Conservation (phyloP, 2,888 invertebrate genomes). For the Entomobrya proxima region DNA sequence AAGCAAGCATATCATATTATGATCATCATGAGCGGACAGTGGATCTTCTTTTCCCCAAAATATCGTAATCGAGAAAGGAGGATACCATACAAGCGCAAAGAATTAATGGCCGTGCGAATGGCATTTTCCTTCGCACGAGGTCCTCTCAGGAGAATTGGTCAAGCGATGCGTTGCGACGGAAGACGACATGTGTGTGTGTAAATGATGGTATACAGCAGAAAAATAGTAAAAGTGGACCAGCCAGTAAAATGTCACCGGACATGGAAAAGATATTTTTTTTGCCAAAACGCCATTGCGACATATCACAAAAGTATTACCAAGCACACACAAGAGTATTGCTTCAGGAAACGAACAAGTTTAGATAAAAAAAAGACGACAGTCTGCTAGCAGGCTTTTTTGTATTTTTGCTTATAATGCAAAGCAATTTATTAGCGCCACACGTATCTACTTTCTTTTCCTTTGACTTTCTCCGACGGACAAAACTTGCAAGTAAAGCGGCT, state of each 20-base stretch:
- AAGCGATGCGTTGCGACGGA: not conserved
- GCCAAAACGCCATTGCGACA: not conserved
- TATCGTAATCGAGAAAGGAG: not conserved
- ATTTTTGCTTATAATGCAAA: slow-evolving; percentile 30
- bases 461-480: not conserved
- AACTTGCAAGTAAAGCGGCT: not conserved
- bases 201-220: not conserved
- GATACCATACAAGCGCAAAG: slow-evolving; percentile 2
- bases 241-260: slow-evolving; percentile 26
- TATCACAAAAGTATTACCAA: not conserved
- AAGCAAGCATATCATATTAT: too few species aligned
- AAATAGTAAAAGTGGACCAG: slow-evolving; percentile 3
- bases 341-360: not conserved
- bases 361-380: not conserved
- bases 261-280: slow-evolving; percentile 15
- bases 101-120: slow-evolving; percentile 42
- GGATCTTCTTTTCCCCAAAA: slow-evolving; percentile 18
- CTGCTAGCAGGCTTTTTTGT: not conserved
- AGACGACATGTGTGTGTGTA: not conserved
- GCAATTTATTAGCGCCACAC: slow-evolving; percentile 19
- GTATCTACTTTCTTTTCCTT: not conserved
- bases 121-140: not conserved
- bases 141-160: slow-evolving; percentile 29
- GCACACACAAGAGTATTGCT: not conserved
- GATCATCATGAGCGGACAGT: not conserved